Evolutionary conservation across 2,888 invertebrate species (phyloP).

Genomic region (Mycalesis mineus): DNA sequence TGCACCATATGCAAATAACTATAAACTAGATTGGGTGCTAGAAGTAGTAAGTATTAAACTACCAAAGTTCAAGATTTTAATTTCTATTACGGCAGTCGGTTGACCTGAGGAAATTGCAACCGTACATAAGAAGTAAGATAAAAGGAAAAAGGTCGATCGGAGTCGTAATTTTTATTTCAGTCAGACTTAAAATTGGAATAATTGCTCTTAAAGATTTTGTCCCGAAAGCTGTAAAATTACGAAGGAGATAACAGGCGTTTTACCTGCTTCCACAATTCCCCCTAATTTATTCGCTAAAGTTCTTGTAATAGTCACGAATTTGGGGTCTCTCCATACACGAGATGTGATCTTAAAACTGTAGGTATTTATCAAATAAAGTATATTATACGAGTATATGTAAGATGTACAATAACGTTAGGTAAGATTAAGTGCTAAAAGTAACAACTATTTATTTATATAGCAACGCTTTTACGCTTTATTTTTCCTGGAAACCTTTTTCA

Average conservation of each 20-base stretch:
- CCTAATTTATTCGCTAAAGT: conserved; percentile 65
- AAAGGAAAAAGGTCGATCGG: conserved; percentile 9
- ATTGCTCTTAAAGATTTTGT: conserved; percentile 51
- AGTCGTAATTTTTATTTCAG: conserved; percentile 36
- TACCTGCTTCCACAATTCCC: conserved; percentile 46
- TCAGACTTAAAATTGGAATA: conserved; percentile 41
- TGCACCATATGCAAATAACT: conserved; percentile 12
- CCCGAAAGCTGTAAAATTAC: conserved; percentile 52
- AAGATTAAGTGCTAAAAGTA: too few relatives aligned
- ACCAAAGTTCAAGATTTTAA: conserved; percentile 5
- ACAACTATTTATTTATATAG: too few relatives aligned
- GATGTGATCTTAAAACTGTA: conserved; percentile 6
- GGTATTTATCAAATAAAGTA: not conserved
- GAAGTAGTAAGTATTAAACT: conserved; percentile 4
- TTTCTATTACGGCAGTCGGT: not conserved
- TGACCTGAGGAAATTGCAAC: not conserved
- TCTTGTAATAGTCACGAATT: conserved; percentile 53
- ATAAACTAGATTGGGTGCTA: conserved; percentile 8
- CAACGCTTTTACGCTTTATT: not conserved
- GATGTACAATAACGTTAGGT: not conserved
- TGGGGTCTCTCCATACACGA: conserved; percentile 45
- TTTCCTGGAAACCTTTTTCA: not conserved
- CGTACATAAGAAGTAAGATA: not conserved
- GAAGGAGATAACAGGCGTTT: conserved; percentile 56
- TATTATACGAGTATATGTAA: not conserved